Evolutionary conservation across 2,797 vertebrate species (phyloP).

Genomic region (Alca torda): DNA sequence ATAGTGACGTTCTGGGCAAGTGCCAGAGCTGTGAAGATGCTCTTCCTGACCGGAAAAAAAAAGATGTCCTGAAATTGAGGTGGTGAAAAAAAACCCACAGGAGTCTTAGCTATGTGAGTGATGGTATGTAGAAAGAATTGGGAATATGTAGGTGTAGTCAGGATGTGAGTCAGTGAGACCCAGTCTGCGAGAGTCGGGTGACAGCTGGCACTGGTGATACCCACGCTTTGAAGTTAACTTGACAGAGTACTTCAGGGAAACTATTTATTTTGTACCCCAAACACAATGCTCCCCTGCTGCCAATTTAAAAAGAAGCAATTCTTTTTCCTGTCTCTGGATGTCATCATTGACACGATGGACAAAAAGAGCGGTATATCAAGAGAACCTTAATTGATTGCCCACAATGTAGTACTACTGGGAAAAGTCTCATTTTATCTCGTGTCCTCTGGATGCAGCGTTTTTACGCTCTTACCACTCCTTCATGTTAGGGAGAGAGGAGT

Average conservation of each 20-base stretch:
- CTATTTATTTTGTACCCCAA: fast-evolving
- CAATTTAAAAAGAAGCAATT: background rate
- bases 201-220: background rate
- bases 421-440: fast-evolving
- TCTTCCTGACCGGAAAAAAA: background rate
- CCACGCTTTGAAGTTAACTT: background rate
- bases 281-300: background rate
- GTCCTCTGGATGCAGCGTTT: background rate
- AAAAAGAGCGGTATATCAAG: background rate
- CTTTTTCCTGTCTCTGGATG: background rate
- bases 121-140: background rate
- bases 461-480: fast-evolving
- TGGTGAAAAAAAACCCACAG: background rate
- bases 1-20: background rate
- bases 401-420: background rate
- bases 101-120: background rate
- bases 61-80: background rate
- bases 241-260: fast-evolving
- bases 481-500: background rate
- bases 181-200: background rate
- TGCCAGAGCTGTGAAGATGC: background rate
- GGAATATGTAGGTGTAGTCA: background rate
- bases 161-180: constrained; percentile 28
- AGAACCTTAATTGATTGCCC: background rate
- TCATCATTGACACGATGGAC: background rate